Conservation (phyloP, 2,888 invertebrate species). For the Luperina nickerlii region DNA sequence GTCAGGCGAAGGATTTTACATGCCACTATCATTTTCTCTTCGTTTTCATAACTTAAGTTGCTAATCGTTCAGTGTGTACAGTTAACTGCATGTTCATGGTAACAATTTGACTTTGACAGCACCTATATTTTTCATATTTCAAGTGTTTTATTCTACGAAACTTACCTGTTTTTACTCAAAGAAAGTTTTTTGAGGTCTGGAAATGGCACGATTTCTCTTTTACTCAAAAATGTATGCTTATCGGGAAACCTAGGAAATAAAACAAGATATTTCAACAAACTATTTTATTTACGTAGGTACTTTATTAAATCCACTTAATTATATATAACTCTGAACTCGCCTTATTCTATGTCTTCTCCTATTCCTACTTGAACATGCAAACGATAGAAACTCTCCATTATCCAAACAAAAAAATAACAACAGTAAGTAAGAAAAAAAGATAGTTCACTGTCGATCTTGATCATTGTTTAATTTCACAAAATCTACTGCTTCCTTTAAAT, state of each 20-base stretch:
- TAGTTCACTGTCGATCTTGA: neutral
- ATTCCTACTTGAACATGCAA: neutral
- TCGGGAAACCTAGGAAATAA: neutral
- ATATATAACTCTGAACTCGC: too few relatives aligned
- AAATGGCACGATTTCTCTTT: neutral
- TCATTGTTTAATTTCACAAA: constrained; percentile 5
- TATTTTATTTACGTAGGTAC: neutral
- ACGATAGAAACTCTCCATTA: neutral
- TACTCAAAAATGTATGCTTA: neutral
- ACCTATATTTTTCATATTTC: neutral
- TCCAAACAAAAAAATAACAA: constrained; percentile 14
- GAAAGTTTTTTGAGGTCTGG: neutral
- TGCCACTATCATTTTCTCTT: neutral
- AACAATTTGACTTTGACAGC: neutral
- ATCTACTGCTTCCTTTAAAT: neutral
- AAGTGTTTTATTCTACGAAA: neutral
- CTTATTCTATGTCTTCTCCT: neutral
- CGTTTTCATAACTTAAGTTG: neutral
- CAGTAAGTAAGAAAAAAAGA: neutral
- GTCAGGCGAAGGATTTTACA: neutral
- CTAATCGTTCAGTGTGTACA: neutral
- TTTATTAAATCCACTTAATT: too few relatives aligned
- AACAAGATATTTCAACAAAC: neutral
- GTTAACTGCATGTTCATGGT: neutral
- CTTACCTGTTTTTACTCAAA: neutral